These are phyloP conservation scores for Anser cygnoides DNA, from an alignment of 2,113 vertebrate genomes.

Conservation along the genomic window DNA sequence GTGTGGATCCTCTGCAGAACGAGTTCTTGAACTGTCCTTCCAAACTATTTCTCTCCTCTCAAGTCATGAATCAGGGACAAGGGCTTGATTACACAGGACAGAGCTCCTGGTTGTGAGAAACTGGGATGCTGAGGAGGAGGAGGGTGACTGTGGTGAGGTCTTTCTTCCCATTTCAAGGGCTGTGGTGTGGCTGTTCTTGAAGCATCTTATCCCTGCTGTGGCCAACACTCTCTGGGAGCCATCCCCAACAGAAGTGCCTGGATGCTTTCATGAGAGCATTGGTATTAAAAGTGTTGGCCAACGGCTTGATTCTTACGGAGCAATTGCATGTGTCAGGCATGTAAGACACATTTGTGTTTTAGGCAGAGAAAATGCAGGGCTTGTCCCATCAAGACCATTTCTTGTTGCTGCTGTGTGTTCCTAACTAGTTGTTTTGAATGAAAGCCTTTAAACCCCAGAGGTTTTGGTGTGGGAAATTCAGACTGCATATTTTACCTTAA, in stretches of 20 bases:
- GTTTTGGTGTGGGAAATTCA: not conserved
- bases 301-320: not conserved
- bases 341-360: not conserved
- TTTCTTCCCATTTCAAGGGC: not conserved
- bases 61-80: not conserved
- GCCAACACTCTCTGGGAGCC: not conserved
- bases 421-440: not conserved
- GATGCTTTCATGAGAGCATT: not conserved
- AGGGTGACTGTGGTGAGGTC: fast-evolving
- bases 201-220: not conserved
- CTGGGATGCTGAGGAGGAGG: not conserved
- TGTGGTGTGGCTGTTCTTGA: not conserved
- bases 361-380: not conserved
- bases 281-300: no score
- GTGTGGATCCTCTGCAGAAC: not conserved
- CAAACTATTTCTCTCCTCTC: not conserved
- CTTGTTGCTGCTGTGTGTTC: not conserved
- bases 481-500: not conserved
- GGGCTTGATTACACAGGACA: not conserved
- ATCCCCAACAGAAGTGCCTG: not conserved
- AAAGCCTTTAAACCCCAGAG: not conserved
- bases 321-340: not conserved
- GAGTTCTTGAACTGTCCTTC: not conserved
- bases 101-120: not conserved
- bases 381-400: not conserved